Base-by-base conservation (phyloP, 1,140 invertebrate genomes). In the Drosophila bocki region DNA sequence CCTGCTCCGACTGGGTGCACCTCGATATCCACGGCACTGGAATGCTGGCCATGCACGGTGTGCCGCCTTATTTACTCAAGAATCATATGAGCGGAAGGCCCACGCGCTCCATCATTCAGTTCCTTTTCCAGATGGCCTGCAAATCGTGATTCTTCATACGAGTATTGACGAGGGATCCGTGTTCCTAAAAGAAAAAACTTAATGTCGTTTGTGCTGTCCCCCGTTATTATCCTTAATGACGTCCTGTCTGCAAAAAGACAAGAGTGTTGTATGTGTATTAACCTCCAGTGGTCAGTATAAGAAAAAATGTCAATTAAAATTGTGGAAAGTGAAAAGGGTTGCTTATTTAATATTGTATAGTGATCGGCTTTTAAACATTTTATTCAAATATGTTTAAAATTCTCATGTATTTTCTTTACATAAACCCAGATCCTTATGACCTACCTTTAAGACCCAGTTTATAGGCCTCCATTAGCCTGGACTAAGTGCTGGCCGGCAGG, bases 21-120 rank as follows among this genome's bases (percentile, higher is more conserved):
- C 87, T 96, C 64, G 96, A 96, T 87, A 96, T 95, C 50, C 95
- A 95, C 41, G 95, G 96, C 7, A 95, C 95, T 91, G 94, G 94
- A 11, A 95, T 94, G 90, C 57, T 91, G n/a, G 78, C 82, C 32
- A 77, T 94, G 58, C 93, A 94, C 59, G 93, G 93, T 56, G 94
- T 95, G 32, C 93, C 94, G 6, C 93, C 95, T 0, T 96, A 96
- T 91, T 91, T 95, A 0, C 91, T 93, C 6, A 94, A 94, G 84
- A 91, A 92, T 19, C 61, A 92, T 8, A 95, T 95, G 94, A 94
- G 93, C 42, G 95, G 95, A 1, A 92, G 95, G 48, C 95, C 95
- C 11, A 95, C 95, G 3, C 93, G 95, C 57, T 95, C 95, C 3
- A 64, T 96, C 0, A 93, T 95, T 3, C 94, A 95, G 75, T 94